Conservation (phyloP, 1,140 invertebrate species). For the Neelides sp. region DNA sequence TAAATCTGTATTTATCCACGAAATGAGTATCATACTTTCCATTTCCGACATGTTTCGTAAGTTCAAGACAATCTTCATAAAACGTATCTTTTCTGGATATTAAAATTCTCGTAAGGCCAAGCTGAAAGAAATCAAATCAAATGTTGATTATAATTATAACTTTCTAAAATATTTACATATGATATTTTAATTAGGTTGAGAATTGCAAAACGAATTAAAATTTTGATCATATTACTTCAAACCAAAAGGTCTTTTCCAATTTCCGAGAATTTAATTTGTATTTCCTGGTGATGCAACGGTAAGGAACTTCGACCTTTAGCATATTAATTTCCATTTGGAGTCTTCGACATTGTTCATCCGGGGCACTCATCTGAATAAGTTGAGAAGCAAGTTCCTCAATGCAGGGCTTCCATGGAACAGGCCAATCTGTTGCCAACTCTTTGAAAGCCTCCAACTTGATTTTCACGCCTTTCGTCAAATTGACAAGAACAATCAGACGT, state of each 20-base stretch:
- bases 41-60: slow-evolving; percentile 15
- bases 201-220: slow-evolving; percentile 2
- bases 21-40: not conserved
- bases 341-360: not conserved
- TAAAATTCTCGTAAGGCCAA: slow-evolving; percentile 21
- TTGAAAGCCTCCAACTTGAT: slow-evolving; percentile 6
- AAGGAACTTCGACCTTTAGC: slow-evolving; percentile 23
- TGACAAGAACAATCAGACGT: slow-evolving; percentile 14
- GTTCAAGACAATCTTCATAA: slow-evolving; percentile 20
- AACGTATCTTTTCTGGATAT: slow-evolving; percentile 4
- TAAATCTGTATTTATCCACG: slow-evolving; percentile 8
- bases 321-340: slow-evolving; percentile 12
- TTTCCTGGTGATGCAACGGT: slow-evolving; percentile 20
- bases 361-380: slow-evolving; percentile 1
- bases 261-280: slow-evolving; percentile 14
- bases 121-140: slow-evolving; percentile 5
- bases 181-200: not conserved
- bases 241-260: not conserved
- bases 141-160: not conserved
- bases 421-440: slow-evolving; percentile 18
- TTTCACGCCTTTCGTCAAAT: not conserved
- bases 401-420: slow-evolving; percentile 20
- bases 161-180: not conserved
- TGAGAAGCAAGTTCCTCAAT: slow-evolving; percentile 15
- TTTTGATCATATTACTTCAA: not conserved